Evolutionary conservation across 1,140 invertebrate species (phyloP).

Genomic region (Leptopilina boulardi): DNA sequence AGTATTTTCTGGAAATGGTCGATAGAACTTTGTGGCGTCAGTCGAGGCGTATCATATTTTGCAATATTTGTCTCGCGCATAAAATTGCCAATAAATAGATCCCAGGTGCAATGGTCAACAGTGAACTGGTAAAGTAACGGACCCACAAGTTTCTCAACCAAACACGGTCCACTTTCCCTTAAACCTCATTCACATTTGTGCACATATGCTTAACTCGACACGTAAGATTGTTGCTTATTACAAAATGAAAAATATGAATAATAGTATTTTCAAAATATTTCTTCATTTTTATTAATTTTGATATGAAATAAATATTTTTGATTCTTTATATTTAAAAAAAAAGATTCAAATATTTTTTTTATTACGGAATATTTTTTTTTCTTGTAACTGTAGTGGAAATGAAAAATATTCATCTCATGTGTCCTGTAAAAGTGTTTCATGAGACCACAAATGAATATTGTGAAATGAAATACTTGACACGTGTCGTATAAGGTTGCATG

Average conservation of each 20-base stretch:
- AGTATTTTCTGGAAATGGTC: conserved; percentile 20
- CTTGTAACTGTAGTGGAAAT: too few species aligned
- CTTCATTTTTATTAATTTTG: background rate
- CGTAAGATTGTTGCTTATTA: background rate
- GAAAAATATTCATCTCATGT: background rate
- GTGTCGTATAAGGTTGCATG: background rate
- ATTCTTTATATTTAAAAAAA: too few species aligned
- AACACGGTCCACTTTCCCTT: conserved; percentile 70
- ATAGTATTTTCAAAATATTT: background rate
- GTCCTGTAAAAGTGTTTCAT: background rate
- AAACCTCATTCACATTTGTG: conserved; percentile 58
- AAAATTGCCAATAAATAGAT: conserved; percentile 59
- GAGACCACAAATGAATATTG: background rate
- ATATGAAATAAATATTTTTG: background rate
- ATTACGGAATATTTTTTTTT: background rate
- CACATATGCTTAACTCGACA: conserved; percentile 41
- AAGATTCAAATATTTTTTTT: too few species aligned
- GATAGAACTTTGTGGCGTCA: conserved; percentile 22
- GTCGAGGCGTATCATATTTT: conserved; percentile 55
- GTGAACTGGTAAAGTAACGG: conserved; percentile 49
- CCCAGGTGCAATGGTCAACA: conserved; percentile 49
- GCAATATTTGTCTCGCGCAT: conserved; percentile 45
- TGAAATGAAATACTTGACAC: conserved; percentile 1
- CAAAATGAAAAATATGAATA: background rate
- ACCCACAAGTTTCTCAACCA: conserved; percentile 64